Evolutionary conservation across 2,797 vertebrate species (phyloP), one percentile per base, ranked within the genome.

Genomic region (Nothura maculosa): DNA sequence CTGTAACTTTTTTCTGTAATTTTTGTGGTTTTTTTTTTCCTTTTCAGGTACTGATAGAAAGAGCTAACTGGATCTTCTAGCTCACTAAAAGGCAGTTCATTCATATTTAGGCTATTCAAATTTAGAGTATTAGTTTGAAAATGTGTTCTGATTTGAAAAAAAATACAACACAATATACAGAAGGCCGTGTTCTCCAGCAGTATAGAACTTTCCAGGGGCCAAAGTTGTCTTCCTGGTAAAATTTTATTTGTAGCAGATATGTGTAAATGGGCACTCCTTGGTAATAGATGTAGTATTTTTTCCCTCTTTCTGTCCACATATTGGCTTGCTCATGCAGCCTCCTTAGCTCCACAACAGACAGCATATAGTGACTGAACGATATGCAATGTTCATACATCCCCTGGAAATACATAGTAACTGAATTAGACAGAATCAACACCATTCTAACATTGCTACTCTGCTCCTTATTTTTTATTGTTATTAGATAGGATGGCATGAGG

Each of bases 361-460:
- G 17, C n/a, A 61, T 10, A 72, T 50, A n/a, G n/a, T 67, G 42
- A 73, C 45, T 63, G n/a, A 60, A 34, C 30, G 30, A 20, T 50
- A 5, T n/a, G 4, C 8, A 69, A 34, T 28, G 42, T 14, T 52
- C 32, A 24, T 20, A 50, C 16, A 42, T 11, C 6, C 9, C 14
- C 24, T 28, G 67, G 22, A 76, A 86, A 19, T 7, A 6, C 1
- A 40, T 9, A 22, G 9, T 52, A 57, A n/a, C 25, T 73, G 28
- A 72, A 34, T 18, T 74, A 60, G 38, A 21, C 27, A 45, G 54
- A 61, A 16, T 10, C 9, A 74, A 13, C 4, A 45, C 24, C 0
- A 0, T 8, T n/a, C 30, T 57, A 6, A 58, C 40, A 18, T 5
- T 69, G 11, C 22, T 55, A 38, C 4, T 38, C 63, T 67, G 45